These are phyloP conservation scores for Philaethria dido DNA, from an alignment of 2,888 invertebrate genomes.

Conservation along the genomic window DNA sequence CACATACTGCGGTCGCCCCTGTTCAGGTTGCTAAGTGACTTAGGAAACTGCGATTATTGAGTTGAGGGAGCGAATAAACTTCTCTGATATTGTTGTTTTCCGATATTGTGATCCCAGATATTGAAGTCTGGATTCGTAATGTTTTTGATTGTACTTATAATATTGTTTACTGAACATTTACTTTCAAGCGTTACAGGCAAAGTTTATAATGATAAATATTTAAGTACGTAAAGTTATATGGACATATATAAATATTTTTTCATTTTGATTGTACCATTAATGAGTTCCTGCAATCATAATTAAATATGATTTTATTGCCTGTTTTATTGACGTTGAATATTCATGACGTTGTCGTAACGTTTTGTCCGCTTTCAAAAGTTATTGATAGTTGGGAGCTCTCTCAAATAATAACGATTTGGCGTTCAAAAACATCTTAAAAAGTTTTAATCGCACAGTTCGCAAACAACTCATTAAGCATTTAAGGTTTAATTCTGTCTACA, in stretches of 20 bases:
- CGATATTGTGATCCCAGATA: conserved; percentile 36
- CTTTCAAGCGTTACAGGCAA: not conserved
- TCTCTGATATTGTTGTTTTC: conserved; percentile 47
- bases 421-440: conserved; percentile 68
- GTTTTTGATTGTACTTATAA: not conserved
- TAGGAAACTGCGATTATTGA: conserved; percentile 67
- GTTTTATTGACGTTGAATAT: not conserved
- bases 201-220: too few species aligned
- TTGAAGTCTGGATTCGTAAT: conserved; percentile 13
- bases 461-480: conserved; percentile 69
- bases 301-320: not conserved
- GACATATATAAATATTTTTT: too few species aligned
- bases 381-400: conserved; percentile 21
- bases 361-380: not conserved
- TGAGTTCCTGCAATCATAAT: too few species aligned
- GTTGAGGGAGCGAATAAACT: conserved; percentile 51
- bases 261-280: too few species aligned
- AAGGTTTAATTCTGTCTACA: conserved; percentile 74
- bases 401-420: conserved; percentile 40
- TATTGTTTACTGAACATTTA: not conserved
- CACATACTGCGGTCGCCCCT: conserved; percentile 43
- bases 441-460: conserved; percentile 66
- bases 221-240: too few species aligned
- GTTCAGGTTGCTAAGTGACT: conserved; percentile 64
- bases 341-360: not conserved